Percentiles rank a stretch among this genome's conserved stretches.
Conservation (phyloP, 1,140 invertebrate species). For the Drosophila littoralis region DNA sequence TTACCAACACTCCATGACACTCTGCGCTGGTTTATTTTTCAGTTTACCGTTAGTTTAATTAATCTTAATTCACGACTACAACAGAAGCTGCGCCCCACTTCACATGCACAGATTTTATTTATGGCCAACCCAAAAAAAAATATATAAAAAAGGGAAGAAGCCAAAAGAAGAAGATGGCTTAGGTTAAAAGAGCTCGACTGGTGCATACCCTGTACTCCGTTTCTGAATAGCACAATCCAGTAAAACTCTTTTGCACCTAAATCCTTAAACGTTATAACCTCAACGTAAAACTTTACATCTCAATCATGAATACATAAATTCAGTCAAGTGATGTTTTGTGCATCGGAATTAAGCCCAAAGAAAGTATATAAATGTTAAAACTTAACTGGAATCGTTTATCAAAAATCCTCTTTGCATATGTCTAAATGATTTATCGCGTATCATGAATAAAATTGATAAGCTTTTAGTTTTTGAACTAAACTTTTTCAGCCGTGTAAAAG, state of each 20-base stretch:
- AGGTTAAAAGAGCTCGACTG: background rate
- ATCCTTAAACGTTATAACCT: no score
- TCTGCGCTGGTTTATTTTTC: conserved; percentile 63
- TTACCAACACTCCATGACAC: background rate
- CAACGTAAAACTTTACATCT: no score
- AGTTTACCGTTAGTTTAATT: conserved; percentile 80
- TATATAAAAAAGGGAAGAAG: background rate
- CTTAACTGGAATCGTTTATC: background rate
- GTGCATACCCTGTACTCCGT: conserved; percentile 5
- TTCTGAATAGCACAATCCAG: background rate
- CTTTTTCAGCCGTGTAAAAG: conserved; percentile 29
- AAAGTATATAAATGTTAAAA: background rate
- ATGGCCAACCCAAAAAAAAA: conserved; percentile 52
- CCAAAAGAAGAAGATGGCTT: conserved; percentile 10
- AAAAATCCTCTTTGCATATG: background rate
- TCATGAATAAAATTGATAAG: conserved; percentile 4
- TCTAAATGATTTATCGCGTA: background rate
- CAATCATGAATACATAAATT: no score
- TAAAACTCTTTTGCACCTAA: background rate
- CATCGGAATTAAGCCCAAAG: no score
- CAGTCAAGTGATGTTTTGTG: no score
- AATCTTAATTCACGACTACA: conserved; percentile 79
- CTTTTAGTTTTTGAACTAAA: conserved; percentile 3
- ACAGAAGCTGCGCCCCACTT: conserved; percentile 69
- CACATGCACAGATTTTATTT: conserved; percentile 78